Evolutionary conservation across 2,888 invertebrate genomes (phyloP), one percentile per base, ranked within the genome.

Genomic region (Cryptocheilus praepositus): DNA sequence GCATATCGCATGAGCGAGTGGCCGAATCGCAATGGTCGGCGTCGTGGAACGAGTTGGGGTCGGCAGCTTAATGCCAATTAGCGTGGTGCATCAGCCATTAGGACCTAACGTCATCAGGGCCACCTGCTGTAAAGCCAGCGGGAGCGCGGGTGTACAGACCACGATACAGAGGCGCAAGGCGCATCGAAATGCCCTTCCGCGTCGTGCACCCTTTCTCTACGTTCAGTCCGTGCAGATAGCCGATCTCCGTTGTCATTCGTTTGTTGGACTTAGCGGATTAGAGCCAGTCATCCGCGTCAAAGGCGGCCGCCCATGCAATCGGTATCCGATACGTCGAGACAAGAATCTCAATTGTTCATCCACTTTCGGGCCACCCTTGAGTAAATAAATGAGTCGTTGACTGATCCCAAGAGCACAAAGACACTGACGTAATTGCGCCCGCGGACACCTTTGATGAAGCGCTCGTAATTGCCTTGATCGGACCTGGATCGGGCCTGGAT

Each of bases 201-300:
- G 54, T 55, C 55, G 43, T 49, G 16, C 18, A 15, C 11, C 43
- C 53, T 21, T 18, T 51, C 52, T 36, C 15, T 36, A 58, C 28
- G 3, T 45, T 18, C 25, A 44, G 46, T 25, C 21, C 36, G 16
- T 7, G 22, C 43, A 78, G 78, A 78, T 78, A 78, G 83, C 71
- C 79, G 77, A 87, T 87, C 86, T 85, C 80, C 83, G 86, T 86
- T 88, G 87, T 88, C 86, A 88, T 88, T 87, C 87, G 88, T 88
- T 88, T 88, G 86, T 87, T 86, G 85, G 87, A 85, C 84, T 85
- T 77, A 76, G 73, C 80, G 76, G 82, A 82, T 82, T 81, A 82
- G 82, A 78, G 81, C 81, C 70, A 81, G 80, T 80, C 87, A 88
- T 88, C 80, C 82, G 77, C 84, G 85, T 88, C 87, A 88, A 88